phyloP scores from a whole-genome alignment of 2,113 vertebrate genomes.

The Synodontis membranacea region DNA sequence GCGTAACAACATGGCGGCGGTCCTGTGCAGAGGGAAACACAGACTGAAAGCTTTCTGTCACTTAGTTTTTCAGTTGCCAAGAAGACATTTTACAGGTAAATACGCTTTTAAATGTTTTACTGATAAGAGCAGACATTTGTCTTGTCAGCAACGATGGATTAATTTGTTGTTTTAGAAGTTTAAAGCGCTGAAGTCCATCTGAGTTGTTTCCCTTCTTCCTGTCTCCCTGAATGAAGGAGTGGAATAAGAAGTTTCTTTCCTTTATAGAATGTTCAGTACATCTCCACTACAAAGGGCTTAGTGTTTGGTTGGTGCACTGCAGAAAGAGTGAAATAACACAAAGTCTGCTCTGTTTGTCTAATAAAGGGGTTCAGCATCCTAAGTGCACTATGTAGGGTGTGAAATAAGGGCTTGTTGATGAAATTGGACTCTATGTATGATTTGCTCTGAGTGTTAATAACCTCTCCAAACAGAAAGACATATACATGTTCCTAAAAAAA shows the following conservation, averaged over 20 bases:
- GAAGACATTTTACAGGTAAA: constrained; percentile 68
- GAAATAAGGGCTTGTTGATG: not conserved
- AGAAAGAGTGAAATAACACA: not conserved
- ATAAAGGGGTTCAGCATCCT: not conserved
- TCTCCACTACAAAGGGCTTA: not conserved
- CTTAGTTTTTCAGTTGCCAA: constrained; percentile 27
- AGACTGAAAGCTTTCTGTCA: constrained; percentile 60
- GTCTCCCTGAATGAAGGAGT: not conserved
- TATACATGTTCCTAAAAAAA: no score
- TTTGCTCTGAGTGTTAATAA: not conserved
- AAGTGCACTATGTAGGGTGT: not conserved
- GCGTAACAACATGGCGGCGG: constrained; percentile 72
- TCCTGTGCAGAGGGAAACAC: constrained; percentile 62
- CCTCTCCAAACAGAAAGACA: not conserved
- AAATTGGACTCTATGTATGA: not conserved
- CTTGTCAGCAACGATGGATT: no score
- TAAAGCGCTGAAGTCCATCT: not conserved
- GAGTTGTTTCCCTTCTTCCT: not conserved
- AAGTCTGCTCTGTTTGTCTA: not conserved
- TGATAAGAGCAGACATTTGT: not conserved
- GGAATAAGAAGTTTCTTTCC: not conserved
- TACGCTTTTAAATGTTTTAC: not conserved
- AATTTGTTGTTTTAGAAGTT: not conserved
- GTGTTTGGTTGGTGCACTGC: not conserved
- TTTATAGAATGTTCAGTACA: not conserved